phyloP scores from a whole-genome alignment of 2,797 vertebrate species.

The Serranus cabrilla region DNA sequence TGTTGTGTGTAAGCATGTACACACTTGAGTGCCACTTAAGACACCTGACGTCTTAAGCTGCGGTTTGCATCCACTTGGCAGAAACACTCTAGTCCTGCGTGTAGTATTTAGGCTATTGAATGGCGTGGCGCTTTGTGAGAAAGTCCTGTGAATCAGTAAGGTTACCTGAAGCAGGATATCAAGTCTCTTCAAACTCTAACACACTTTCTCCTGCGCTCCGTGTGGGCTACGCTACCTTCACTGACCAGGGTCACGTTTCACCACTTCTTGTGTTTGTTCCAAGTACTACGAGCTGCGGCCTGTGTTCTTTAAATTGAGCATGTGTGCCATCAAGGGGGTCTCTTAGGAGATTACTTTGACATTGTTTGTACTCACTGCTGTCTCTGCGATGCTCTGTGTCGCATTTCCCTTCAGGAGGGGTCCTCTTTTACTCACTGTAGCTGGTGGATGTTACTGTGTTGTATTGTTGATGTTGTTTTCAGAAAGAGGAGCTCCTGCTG shows the following conservation, averaged over 20 bases:
- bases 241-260: conserved; percentile 71
- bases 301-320: conserved; percentile 47
- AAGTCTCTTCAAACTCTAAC: conserved; percentile 63
- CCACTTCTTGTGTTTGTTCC: conserved; percentile 55
- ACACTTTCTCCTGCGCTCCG: conserved; percentile 65
- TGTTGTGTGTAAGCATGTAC: background rate
- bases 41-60: background rate
- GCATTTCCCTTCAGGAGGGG: conserved; percentile 37
- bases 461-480: conserved; percentile 40
- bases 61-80: background rate
- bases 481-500: conserved; percentile 44
- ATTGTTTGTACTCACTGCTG: conserved; percentile 22
- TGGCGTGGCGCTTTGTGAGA: conserved; percentile 17
- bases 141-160: conserved; percentile 52
- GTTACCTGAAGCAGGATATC: conserved; percentile 73
- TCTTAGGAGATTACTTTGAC: conserved; percentile 63
- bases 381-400: conserved; percentile 46
- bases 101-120: conserved; percentile 42
- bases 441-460: background rate
- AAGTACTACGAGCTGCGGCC: conserved; percentile 27
- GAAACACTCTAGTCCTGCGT: conserved; percentile 17
- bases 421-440: conserved; percentile 18
- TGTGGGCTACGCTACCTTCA: conserved; percentile 66
- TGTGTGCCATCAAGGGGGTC: conserved; percentile 43
- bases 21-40: background rate